Evolutionary conservation across 2,797 vertebrate species (phyloP), one percentile per base, ranked within the genome.

Genomic region (Dermochelys coriacea): DNA sequence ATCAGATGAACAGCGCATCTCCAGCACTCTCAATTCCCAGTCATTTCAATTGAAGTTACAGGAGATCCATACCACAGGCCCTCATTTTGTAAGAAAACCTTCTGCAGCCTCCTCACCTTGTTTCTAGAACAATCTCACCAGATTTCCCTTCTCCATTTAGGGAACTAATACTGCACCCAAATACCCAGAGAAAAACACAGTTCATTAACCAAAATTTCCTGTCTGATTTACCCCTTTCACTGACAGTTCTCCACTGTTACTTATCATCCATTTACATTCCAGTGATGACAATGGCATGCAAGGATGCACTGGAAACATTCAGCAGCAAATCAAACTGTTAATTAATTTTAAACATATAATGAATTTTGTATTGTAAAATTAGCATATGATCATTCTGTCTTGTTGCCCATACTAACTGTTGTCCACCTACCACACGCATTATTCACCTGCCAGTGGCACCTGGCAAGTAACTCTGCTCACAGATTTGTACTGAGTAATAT

Each of bases 71-170:
- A 74, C 54, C 89, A 45, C 64, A 80, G 31, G 75, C 88, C 64
- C 49, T 16, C 59, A 57, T 18, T n/a, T 83, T 90, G 12, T 75
- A 75, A 41, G 68, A 45, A 74, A 74, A 75, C 41, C 12, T 47
- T 47, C 74, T 83, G 41, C 49, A 93, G 82, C 47, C 34, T 59
- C 1, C 2, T 47, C 74, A 75, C 27, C 74, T 75, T 27, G 21
- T 82, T 96, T 95, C 84, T 92, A 94, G 93, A 95, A 92, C 0
- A 1, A 93, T 31, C 54, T 27, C 41, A 77, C 74, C 51, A 93
- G 92, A 87, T 77, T 68, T 89, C 51, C 8, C 80, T 83, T 57
- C 41, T 12, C 82, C 75, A 18, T 87, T 91, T 92, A 92, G 14
- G 27, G 45, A 15, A 27, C 74, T 47, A 29, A 47, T 49, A 77